A percentile compares a stretch with the other conserved stretches of the same genome.
These are phyloP conservation scores for Esox niger DNA, from an alignment of 2,113 vertebrate genomes.

Conservation along the genomic window DNA sequence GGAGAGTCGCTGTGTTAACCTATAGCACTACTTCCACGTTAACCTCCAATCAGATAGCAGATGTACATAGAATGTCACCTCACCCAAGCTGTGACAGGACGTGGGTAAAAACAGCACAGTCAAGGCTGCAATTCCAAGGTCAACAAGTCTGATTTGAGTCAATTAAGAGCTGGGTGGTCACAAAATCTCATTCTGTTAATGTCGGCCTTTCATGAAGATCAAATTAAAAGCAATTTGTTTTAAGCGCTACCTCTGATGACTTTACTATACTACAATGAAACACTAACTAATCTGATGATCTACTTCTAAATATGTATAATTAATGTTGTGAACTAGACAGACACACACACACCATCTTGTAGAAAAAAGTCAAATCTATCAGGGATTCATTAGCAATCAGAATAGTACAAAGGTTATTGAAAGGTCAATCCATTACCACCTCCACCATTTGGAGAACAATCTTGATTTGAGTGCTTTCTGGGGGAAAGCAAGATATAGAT, in stretches of 20 bases:
- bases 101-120: too few relatives aligned
- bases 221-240: not conserved
- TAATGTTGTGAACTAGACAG: not conserved
- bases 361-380: not conserved
- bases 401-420: conserved; percentile 24
- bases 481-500: not conserved
- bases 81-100: too few relatives aligned
- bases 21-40: too few relatives aligned
- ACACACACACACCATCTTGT: not conserved
- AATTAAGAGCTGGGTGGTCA: conserved; percentile 3
- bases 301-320: not conserved
- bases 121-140: not conserved
- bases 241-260: not conserved
- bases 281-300: not conserved
- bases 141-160: conserved; percentile 17
- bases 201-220: too few relatives aligned
- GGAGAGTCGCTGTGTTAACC: too few relatives aligned
- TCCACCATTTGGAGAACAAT: conserved; percentile 10
- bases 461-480: conserved; percentile 13
- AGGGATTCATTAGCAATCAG: conserved; percentile 25
- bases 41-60: too few relatives aligned
- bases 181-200: too few relatives aligned
- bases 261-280: not conserved
- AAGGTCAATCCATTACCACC: conserved; percentile 21
- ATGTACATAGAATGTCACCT: too few relatives aligned